These are phyloP conservation scores for Aplysina aerophoba DNA, from an alignment of 37 sponge, comb jelly and placozoan genomes.

Conservation along the genomic window DNA sequence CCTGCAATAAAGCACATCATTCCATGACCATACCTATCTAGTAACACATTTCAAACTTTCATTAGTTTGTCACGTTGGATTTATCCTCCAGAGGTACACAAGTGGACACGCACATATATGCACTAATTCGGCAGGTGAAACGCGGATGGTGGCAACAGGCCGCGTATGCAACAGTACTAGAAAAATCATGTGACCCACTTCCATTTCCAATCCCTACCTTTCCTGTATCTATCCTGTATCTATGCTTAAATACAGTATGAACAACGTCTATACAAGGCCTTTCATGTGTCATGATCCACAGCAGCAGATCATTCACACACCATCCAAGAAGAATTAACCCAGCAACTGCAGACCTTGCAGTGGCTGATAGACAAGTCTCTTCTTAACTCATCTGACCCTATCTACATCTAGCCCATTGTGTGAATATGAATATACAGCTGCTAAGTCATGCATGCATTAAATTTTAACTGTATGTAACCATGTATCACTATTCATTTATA, in stretches of 20 bases:
- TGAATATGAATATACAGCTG: too few species aligned
- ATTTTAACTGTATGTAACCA: too few species aligned
- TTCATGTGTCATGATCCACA: too few species aligned
- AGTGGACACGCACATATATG: constrained; percentile 11
- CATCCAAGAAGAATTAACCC: constrained; percentile 5
- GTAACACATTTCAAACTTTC: constrained; percentile 6
- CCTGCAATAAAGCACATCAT: constrained; percentile 7
- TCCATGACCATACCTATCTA: constrained; percentile 3
- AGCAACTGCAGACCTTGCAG: neutral
- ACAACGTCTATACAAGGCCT: too few species aligned
- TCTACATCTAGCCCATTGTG: too few species aligned
- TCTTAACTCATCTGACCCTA: too few species aligned
- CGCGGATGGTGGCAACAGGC: neutral
- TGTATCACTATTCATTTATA: too few species aligned
- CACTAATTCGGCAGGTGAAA: neutral
- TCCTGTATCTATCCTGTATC: constrained; percentile 5
- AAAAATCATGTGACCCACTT: constrained; percentile 11
- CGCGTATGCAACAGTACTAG: neutral
- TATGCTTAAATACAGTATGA: too few species aligned
- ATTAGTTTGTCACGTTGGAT: neutral
- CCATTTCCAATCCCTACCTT: neutral
- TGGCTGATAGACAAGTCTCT: too few species aligned
- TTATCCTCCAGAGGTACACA: constrained; percentile 6
- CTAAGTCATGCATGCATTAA: too few species aligned
- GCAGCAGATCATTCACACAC: neutral